These are phyloP conservation scores for Gallinago jamesoni DNA, from an alignment of 2,113 vertebrate species.

Conservation along the genomic window DNA sequence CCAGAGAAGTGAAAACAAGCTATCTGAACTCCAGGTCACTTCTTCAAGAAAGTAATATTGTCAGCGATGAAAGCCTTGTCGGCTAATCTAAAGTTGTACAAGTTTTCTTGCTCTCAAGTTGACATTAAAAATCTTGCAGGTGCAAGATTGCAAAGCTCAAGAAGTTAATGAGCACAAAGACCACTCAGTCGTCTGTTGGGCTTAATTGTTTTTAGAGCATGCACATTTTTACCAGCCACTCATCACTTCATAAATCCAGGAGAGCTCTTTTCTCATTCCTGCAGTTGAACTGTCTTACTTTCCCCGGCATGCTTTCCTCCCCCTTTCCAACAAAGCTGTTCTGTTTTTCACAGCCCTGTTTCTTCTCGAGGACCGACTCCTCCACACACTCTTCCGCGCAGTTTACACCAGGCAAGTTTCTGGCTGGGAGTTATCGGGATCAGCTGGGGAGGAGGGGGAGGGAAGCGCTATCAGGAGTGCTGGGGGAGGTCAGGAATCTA, in stretches of 20 bases:
- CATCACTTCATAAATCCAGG: constrained; percentile 66
- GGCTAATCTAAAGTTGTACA: constrained; percentile 61
- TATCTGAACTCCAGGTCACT: constrained; percentile 25
- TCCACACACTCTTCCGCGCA: constrained; percentile 73
- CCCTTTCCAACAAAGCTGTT: constrained; percentile 77
- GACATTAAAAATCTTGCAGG: constrained; percentile 68
- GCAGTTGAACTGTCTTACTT: constrained; percentile 67
- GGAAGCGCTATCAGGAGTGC: constrained; percentile 39
- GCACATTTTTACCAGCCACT: constrained; percentile 65
- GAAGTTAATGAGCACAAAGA: constrained; percentile 69
- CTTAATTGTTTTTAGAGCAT: constrained; percentile 68
- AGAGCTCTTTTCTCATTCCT: constrained; percentile 71
- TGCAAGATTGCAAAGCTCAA: constrained; percentile 70
- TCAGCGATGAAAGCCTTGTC: constrained; percentile 69
- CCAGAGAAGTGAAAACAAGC: constrained; percentile 47
- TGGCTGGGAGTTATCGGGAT: constrained; percentile 72
- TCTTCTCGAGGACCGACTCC: constrained; percentile 73
- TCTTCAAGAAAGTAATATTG: constrained; percentile 59
- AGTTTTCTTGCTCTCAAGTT: constrained; percentile 57
- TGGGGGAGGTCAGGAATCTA: constrained; percentile 71
- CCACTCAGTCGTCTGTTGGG: constrained; percentile 52
- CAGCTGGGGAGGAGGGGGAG: constrained; percentile 69
- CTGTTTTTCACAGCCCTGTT: constrained; percentile 74
- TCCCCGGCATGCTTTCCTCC: constrained; percentile 72
- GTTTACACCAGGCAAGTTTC: constrained; percentile 72